Conservation (phyloP, 2,113 vertebrate genomes). For the Alces alces region DNA sequence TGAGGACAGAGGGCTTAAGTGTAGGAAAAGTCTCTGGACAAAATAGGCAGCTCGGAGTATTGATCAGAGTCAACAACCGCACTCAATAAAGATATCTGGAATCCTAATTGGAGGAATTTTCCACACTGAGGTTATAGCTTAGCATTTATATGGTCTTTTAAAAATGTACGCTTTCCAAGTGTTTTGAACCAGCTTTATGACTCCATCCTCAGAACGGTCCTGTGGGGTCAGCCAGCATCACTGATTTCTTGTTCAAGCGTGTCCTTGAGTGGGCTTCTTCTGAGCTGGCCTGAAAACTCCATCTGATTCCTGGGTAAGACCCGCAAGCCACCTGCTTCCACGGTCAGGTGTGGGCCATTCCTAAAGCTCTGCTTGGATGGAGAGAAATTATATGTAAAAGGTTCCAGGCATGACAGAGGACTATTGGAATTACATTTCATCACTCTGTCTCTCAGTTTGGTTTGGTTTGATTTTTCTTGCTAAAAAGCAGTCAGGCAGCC, state of each 20-base stretch:
- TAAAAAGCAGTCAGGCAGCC: not conserved
- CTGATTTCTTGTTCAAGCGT: not conserved
- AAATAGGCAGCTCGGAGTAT: rapidly evolving
- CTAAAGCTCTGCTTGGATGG: not conserved
- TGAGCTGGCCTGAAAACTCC: not conserved
- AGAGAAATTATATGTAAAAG: not conserved
- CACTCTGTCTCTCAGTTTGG: not conserved
- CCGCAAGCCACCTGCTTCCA: rapidly evolving
- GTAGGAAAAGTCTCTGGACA: too few relatives aligned
- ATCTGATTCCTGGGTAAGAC: too few relatives aligned
- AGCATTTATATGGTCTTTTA: not conserved
- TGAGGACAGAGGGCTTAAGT: rapidly evolving
- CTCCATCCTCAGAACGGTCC: not conserved
- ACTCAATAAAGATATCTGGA: not conserved
- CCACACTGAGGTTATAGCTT: not conserved
- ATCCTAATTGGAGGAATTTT: not conserved
- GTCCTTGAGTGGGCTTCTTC: not conserved
- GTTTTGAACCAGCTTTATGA: not conserved
- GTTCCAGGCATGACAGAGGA: not conserved
- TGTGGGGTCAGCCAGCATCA: not conserved
- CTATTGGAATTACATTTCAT: not conserved
- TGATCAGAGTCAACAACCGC: rapidly evolving
- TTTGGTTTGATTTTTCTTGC: not conserved
- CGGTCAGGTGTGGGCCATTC: not conserved
- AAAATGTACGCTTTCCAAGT: not conserved